Base-by-base conservation (phyloP, 2,113 vertebrate genomes). In the Diglossa brunneiventris region DNA sequence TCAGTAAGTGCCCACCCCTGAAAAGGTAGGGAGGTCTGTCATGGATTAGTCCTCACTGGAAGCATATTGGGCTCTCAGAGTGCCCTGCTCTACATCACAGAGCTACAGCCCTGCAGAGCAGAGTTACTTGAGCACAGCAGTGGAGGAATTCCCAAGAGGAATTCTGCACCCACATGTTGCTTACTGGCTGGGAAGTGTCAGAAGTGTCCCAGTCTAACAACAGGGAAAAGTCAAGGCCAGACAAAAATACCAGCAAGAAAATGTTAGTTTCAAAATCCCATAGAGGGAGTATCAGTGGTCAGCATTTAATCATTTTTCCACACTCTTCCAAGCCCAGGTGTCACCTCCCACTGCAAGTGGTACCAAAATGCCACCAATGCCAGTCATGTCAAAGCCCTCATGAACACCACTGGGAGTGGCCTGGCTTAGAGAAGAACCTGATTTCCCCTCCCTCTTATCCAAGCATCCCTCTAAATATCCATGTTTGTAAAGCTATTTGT, bases 51-150 rank as follows among this genome's bases (percentile, higher is more conserved):
- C 33, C 26, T 75, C 35, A 24, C 2, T 1, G 27, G 46, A 58
- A 52, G 15, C 0, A 0, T 4, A 8, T 14, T 31, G 33, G 19
- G 49, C 49, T 66, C 49, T 56, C 21, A 30, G 53, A 73, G 72
- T 18, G 27, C 26, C 49, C 31, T n/a, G 33, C 28, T 53, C 31
- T 33, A 6, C 62, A 49, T 9, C 41, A 10, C 64, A 13, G 18
- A 69, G 20, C 33, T 50, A 28, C 50, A 72, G 12, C 28, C 35
- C 41, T 18, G 18, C 6, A 46, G 22, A 86, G 37, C 44, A 61
- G 23, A 24, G 12, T 37, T 11, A 24, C 19, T 74, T 41, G 55
- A 74, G 52, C 23, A 55, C 3, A 17, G 47, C 30, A 62, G 30
- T 2, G 12, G 12, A 42, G 41, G 41, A 42, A 42, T 42, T 42